A percentile compares a stretch with the other conserved stretches of the same genome.
Conservation (phyloP, 2,888 invertebrate species). For the Polyommatus icarus region DNA sequence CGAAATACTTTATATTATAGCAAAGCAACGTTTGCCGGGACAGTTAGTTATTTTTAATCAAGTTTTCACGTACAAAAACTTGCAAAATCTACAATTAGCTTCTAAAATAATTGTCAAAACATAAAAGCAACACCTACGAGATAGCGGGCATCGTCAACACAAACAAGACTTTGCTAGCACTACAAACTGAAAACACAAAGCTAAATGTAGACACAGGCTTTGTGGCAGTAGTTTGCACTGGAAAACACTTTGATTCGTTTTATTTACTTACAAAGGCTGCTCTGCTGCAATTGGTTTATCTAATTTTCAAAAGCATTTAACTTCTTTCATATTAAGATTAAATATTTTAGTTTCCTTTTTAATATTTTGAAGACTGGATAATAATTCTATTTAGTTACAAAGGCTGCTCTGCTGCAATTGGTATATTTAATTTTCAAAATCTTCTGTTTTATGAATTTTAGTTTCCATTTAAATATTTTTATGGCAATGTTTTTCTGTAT, state of each 20-base stretch:
- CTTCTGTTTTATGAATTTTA: neutral
- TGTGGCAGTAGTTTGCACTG: conserved; percentile 48
- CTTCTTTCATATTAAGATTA: neutral
- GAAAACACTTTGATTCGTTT: conserved; percentile 50
- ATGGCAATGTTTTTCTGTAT: too few species aligned
- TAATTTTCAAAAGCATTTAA: conserved; percentile 25
- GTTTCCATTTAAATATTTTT: too few species aligned
- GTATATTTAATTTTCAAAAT: conserved; percentile 18
- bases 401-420: conserved; percentile 43
- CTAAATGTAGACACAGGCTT: conserved; percentile 50
- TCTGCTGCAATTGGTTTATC: conserved; percentile 42
- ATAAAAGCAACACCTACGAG: conserved; percentile 34
- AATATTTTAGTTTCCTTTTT: too few species aligned
- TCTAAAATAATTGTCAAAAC: conserved; percentile 16
- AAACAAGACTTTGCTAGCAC: conserved; percentile 49
- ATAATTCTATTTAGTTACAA: conserved; percentile 38
- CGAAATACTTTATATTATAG: too few species aligned
- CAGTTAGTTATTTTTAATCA: too few species aligned
- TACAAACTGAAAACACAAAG: conserved; percentile 51
- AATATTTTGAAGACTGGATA: too few species aligned
- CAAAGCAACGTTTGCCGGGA: too few species aligned
- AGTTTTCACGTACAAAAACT: neutral
- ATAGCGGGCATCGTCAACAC: conserved; percentile 36
- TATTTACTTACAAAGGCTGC: conserved; percentile 41
- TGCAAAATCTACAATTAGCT: neutral